Conservation (phyloP, 2,888 invertebrate genomes). For the Germaria angustata region DNA sequence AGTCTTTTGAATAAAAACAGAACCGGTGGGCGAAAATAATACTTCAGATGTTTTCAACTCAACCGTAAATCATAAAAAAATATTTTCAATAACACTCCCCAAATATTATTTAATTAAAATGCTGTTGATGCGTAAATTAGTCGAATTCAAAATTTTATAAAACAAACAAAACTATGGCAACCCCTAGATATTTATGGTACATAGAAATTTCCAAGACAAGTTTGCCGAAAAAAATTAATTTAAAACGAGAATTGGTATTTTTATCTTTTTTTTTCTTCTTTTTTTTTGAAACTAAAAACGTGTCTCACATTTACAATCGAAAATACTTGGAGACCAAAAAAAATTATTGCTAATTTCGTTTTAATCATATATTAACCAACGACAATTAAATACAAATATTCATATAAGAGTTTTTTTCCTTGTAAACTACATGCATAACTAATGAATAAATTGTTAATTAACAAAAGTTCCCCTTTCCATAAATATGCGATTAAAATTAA, state of each 20-base stretch:
- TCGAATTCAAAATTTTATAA: no score
- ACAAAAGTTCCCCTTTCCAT: slow-evolving; percentile 28
- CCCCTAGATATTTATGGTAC: slow-evolving; percentile 8
- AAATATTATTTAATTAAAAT: no score
- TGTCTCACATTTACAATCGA: slow-evolving; percentile 58
- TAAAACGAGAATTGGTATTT: slow-evolving; percentile 48
- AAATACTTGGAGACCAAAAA: slow-evolving; percentile 33
- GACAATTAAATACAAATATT: slow-evolving; percentile 22
- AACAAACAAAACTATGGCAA: slow-evolving; percentile 15
- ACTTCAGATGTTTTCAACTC: no score
- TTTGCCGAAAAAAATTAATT: slow-evolving; percentile 42
- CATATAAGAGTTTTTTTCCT: slow-evolving; percentile 18
- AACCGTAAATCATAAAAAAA: no score
- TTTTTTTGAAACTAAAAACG: slow-evolving; percentile 51
- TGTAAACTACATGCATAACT: background rate
- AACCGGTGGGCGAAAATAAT: no score
- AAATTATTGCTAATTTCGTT: background rate
- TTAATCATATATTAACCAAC: slow-evolving; percentile 20
- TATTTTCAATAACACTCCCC: no score
- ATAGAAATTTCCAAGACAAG: slow-evolving; percentile 26
- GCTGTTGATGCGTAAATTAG: no score
- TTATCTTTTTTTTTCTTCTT: background rate
- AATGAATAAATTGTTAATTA: slow-evolving; percentile 26
- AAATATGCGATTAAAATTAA: slow-evolving; percentile 28
- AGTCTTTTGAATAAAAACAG: no score